These are phyloP conservation scores for Xiphophorus maculatus DNA, from an alignment of 2,113 vertebrate species.

Conservation along the genomic window DNA sequence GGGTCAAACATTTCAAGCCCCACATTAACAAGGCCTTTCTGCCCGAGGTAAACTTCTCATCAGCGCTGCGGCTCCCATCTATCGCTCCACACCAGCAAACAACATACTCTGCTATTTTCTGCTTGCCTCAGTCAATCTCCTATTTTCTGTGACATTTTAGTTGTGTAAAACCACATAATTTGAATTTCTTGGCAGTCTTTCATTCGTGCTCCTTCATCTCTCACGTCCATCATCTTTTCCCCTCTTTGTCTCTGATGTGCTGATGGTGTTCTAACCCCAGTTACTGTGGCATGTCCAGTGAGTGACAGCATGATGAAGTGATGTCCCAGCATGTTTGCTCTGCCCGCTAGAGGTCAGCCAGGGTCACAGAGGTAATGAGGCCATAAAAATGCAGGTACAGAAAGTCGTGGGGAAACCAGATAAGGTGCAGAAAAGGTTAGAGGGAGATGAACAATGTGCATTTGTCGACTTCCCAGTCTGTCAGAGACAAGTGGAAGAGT, in stretches of 20 bases:
- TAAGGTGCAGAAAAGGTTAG: constrained; percentile 23
- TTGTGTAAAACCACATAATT: constrained; percentile 14
- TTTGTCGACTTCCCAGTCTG: constrained; percentile 8
- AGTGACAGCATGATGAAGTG: constrained; percentile 74
- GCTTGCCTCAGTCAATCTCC: constrained; percentile 7
- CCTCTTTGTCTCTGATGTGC: constrained; percentile 18
- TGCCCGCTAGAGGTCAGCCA: constrained; percentile 46
- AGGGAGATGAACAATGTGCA: constrained; percentile 9
- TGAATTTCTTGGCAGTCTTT: constrained; percentile 11
- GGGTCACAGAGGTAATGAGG: constrained; percentile 71
- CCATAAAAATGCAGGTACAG: constrained; percentile 69
- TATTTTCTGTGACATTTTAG: constrained; percentile 4
- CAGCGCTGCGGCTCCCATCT: too few relatives aligned
- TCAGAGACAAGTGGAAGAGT: constrained; percentile 9
- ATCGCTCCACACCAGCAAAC: constrained; percentile 10
- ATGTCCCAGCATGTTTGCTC: constrained; percentile 62
- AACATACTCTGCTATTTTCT: constrained; percentile 3
- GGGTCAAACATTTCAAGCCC: neutral
- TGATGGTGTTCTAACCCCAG: constrained; percentile 39
- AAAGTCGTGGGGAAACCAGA: constrained; percentile 48
- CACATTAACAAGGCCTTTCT: neutral
- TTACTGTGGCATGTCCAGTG: constrained; percentile 49
- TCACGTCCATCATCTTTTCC: constrained; percentile 12
- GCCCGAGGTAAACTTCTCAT: neutral
- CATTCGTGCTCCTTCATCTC: constrained; percentile 5